phyloP scores from a whole-genome alignment of 1,140 invertebrate species.

The Pseudomyrmex gracilis region DNA sequence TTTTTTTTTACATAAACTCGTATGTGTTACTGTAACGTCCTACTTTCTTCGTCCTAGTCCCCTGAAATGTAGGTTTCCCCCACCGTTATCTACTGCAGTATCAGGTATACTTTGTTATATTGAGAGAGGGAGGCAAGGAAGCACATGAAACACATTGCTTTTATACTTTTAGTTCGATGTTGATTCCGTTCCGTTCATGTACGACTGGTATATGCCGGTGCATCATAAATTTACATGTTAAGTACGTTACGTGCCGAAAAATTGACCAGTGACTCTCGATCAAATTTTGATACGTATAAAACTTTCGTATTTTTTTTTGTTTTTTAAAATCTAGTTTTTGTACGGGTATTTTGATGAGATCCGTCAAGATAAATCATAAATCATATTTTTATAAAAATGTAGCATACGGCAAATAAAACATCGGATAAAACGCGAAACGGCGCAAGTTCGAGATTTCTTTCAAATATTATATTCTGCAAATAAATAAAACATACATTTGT shows the following conservation, averaged over 20 bases:
- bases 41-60: constrained; percentile 79
- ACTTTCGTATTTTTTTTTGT: too few relatives aligned
- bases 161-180: constrained; percentile 9
- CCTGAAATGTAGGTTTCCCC: constrained; percentile 74
- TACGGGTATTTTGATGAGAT: neutral
- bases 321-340: neutral
- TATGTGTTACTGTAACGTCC: constrained; percentile 53
- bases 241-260: neutral
- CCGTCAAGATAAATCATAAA: too few relatives aligned
- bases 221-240: constrained; percentile 7
- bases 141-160: neutral
- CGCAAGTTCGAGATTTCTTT: neutral
- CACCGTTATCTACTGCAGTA: constrained; percentile 34
- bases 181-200: neutral
- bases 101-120: constrained; percentile 2
- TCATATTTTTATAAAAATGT: neutral
- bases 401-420: neutral
- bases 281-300: neutral
- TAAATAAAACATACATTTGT: neutral
- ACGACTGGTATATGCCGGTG: neutral
- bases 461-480: neutral
- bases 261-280: neutral
- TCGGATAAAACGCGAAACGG: neutral
- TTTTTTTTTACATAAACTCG: constrained; percentile 13
- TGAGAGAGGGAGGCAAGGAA: neutral